A percentile compares a stretch with the other conserved stretches of the same genome.
phyloP scores from a whole-genome alignment of 2,888 invertebrate genomes.

The Proisotoma minuta region DNA sequence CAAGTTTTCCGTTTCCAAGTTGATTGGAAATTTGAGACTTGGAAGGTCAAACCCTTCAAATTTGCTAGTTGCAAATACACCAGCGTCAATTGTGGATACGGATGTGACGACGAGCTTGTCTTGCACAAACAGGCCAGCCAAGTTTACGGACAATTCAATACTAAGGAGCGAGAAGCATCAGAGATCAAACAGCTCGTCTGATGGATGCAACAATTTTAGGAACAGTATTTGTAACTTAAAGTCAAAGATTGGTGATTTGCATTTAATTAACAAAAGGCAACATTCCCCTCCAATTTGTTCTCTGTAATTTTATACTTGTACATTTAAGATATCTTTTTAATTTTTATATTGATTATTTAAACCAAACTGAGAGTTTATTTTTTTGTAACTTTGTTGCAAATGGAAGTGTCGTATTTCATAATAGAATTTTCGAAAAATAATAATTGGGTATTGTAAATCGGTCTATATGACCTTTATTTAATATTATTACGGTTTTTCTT shows the following conservation, averaged over 20 bases:
- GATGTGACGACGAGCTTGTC: slow-evolving; percentile 13
- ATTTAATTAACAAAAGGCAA: slow-evolving; percentile 44
- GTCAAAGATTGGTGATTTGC: slow-evolving; percentile 44
- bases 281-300: slow-evolving; percentile 46
- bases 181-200: neutral
- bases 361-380: too few relatives aligned
- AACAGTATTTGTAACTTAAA: slow-evolving; percentile 42
- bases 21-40: slow-evolving; percentile 65
- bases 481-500: too few relatives aligned
- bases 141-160: neutral
- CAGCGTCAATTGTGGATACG: slow-evolving; percentile 42
- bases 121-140: neutral
- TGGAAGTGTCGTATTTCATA: too few relatives aligned
- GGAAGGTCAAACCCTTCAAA: slow-evolving; percentile 39
- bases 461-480: too few relatives aligned
- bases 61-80: slow-evolving; percentile 35
- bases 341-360: too few relatives aligned
- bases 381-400: too few relatives aligned
- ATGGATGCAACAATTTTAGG: slow-evolving; percentile 28
- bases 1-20: slow-evolving; percentile 73
- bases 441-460: too few relatives aligned
- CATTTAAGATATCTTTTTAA: too few relatives aligned
- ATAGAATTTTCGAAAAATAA: too few relatives aligned
- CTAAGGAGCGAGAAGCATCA: neutral
- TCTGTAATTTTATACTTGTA: too few relatives aligned